These are phyloP conservation scores for Leptura quadrifasciata DNA, from an alignment of 2,888 invertebrate genomes.

Conservation along the genomic window DNA sequence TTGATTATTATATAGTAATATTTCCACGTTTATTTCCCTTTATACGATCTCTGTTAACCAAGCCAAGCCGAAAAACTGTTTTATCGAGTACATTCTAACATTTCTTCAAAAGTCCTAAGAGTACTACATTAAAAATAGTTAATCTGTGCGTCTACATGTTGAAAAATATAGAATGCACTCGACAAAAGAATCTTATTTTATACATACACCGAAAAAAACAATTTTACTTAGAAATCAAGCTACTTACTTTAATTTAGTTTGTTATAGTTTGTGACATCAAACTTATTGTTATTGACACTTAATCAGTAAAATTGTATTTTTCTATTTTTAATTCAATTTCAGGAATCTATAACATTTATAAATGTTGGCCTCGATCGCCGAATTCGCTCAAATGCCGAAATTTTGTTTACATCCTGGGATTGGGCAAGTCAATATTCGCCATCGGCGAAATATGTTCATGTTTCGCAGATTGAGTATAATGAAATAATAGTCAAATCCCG, in stretches of 20 bases:
- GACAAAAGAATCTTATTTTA: constrained; percentile 32
- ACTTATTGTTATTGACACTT: background rate
- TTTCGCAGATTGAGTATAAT: no score
- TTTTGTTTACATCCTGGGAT: no score
- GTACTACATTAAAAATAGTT: constrained; percentile 37
- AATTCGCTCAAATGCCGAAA: no score
- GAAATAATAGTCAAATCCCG: no score
- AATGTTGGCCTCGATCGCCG: no score
- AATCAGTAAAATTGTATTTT: constrained; percentile 31
- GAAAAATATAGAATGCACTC: constrained; percentile 33
- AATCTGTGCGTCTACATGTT: constrained; percentile 44
- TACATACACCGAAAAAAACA: constrained; percentile 25
- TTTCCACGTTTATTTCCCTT: background rate
- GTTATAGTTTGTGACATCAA: background rate
- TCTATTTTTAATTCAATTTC: constrained; percentile 6
- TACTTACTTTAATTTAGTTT: constrained; percentile 1
- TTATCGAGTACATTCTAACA: constrained; percentile 35
- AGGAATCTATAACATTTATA: constrained; percentile 16
- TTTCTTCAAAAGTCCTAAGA: constrained; percentile 15
- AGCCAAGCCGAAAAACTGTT: constrained; percentile 6
- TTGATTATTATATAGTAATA: no score
- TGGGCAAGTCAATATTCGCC: no score
- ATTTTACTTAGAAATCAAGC: constrained; percentile 11
- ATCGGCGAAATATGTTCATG: no score
- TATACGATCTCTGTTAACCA: background rate